Evolutionary conservation across 2,888 invertebrate genomes (phyloP), one percentile per base, ranked within the genome.

Genomic region (Cryptus viduatorius): DNA sequence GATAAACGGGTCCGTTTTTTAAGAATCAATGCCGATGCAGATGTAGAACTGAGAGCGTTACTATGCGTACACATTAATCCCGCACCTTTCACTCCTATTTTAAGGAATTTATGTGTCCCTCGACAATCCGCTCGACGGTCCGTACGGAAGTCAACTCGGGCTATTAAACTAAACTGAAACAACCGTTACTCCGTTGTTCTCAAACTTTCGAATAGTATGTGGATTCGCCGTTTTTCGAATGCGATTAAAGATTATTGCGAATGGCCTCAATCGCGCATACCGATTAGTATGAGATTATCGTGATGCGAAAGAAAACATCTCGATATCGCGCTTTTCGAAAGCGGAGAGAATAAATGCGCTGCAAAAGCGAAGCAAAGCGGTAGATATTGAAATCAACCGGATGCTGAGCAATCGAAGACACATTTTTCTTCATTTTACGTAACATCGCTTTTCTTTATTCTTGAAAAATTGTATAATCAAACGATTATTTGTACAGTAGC

Each of bases 21-120:
- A 16, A 19, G 16, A 19, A 12, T 53, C 10, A 0, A 53, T 3
- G 8, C 10, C 10, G 19, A 53, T 8, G n/a, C 10, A 53, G 19
- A 7, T n/a, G n/a, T 53, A 24, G 4, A 56, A 56, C 12, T 12
- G 24, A 10, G 56, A 24, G 12, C 24, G 19, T 24, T 10, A 24
- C 56, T 56, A 10, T 24, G 24, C 19, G 24, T 64, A n/a, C 31
- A 69, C 61, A 53, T 65, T 69, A 37, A 72, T 31, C 24, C 44
- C 12, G 48, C 14, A 67, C 53, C 59, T 78, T 82, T 82, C 72
- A 67, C 72, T 72, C 59, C 48, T 59, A 73, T 64, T 72, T 50
- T 44, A 24, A 48, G 67, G 37, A 50, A 59, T 77, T 59, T 56
- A 42, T 71, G 44, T 46, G n/a, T 44, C 44, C n/a, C 56, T 10